Evolutionary conservation across 2,888 invertebrate species (phyloP).

Genomic region (Dynastes maya): DNA sequence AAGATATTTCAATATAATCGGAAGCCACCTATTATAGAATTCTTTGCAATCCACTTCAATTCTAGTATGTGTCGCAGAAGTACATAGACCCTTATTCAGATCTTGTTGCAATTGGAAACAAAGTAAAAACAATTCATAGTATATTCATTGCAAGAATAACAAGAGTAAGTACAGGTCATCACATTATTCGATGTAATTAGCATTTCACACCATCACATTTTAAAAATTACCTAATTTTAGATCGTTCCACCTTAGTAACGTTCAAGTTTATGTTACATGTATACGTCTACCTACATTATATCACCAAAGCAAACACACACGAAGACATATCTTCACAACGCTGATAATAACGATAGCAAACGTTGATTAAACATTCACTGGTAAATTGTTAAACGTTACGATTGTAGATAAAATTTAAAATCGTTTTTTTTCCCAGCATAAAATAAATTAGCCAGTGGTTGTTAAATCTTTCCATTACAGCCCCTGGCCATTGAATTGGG

Average conservation of each 20-base stretch:
- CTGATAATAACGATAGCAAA: constrained; percentile 7
- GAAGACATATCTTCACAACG: constrained; percentile 10
- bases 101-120: constrained; percentile 19
- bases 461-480: neutral
- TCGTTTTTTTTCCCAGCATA: neutral
- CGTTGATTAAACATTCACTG: neutral
- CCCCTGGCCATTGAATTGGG: too few relatives aligned
- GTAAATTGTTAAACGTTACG: neutral
- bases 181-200: neutral
- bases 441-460: neutral
- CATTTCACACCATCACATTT: constrained; percentile 18
- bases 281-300: constrained; percentile 11
- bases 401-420: neutral
- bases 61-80: neutral
- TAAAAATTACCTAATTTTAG: neutral
- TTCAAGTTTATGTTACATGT: constrained; percentile 17
- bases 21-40: too few relatives aligned
- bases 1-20: too few relatives aligned
- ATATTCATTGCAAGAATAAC: neutral
- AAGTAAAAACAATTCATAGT: constrained; percentile 3
- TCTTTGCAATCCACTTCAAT: neutral
- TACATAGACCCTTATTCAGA: neutral
- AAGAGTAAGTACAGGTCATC: constrained; percentile 16
- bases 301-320: constrained; percentile 7
- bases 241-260: constrained; percentile 12